Base-by-base conservation (phyloP, 2,797 vertebrate genomes). In the Silurus lanzhouensis region DNA sequence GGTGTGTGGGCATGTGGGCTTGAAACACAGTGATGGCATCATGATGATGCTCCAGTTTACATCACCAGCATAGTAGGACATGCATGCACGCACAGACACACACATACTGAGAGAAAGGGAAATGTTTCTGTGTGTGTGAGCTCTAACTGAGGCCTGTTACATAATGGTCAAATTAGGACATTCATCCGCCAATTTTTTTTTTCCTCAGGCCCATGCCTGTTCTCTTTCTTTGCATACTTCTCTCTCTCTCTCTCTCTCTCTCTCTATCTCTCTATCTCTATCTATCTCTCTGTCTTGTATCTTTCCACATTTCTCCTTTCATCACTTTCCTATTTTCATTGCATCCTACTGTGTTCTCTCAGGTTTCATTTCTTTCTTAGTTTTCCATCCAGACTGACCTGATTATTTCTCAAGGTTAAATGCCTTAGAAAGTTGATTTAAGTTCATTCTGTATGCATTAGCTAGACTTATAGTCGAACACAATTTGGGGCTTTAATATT, bases 101-200 rank as follows among this genome's bases (percentile, higher is more conserved):
- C 80, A 72, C 6, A 15, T 31, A 48, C 2, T 78, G 83, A 31
- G 46, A 67, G 61, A 81, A 52, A 48, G 46, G 44, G 77, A 80
- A 64, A 84, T 77, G 85, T 77, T 85, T 46, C 27, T 25, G 85
- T 61, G 55, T 48, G 67, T 74, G 70, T 61, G 84, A 86, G 86
- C 12, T 68, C 55, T 84, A 78, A 86, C 86, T 67, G 86, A 81
- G 22, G 60, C 76, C 70, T 60, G 86, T 88, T 90, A 82, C 84
- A 71, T 87, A 85, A 88, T 83, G 25, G 19, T 27, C 70, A 74
- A 84, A 87, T 88, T 61, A 60, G 68, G 61, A 85, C 25, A 2
- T 82, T 80, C 84, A 64, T 70, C 64, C 80, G 58, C 88, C 38
- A 46, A n/a, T 74, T 22, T 61, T 83, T 17, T 17, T 72, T 58